These are phyloP conservation scores for Pomacea canaliculata DNA, from an alignment of 2,888 invertebrate species.

Conservation along the genomic window DNA sequence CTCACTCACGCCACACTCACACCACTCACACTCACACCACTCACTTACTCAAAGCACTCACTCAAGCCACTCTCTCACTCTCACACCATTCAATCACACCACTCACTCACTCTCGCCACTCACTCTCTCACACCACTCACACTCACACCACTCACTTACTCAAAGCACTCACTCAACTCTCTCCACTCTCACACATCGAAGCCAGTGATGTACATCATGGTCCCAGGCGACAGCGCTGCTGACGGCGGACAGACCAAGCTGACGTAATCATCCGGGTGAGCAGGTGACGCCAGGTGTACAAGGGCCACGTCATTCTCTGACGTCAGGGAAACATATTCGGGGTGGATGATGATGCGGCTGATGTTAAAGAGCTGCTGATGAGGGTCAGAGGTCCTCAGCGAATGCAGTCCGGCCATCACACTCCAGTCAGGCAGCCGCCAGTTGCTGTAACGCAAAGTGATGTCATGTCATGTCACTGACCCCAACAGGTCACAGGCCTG, in stretches of 20 bases:
- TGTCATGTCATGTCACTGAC: not conserved
- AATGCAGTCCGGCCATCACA: conserved; percentile 42
- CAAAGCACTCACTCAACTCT: conserved; percentile 32
- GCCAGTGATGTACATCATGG: conserved; percentile 51
- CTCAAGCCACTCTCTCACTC: too few relatives aligned
- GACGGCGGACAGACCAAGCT: conserved; percentile 48
- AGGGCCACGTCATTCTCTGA: conserved; percentile 56
- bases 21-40: too few relatives aligned
- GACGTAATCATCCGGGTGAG: conserved; percentile 42
- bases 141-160: too few relatives aligned
- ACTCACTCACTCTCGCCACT: too few relatives aligned
- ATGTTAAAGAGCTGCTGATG: conserved; percentile 35
- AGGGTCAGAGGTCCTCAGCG: conserved; percentile 33
- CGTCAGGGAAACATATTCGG: conserved; percentile 41
- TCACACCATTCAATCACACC: too few relatives aligned
- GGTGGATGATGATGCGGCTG: conserved; percentile 40
- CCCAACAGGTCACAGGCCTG: too few relatives aligned
- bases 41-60: too few relatives aligned
- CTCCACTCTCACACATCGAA: too few relatives aligned
- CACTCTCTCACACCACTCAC: too few relatives aligned
- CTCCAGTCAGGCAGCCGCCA: conserved; percentile 37
- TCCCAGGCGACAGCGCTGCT: conserved; percentile 27
- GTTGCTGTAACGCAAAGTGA: conserved; percentile 13
- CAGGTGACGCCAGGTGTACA: conserved; percentile 45
- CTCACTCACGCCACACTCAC: too few relatives aligned